These are phyloP conservation scores for Pheosia tremula DNA, from an alignment of 2,888 invertebrate genomes.

Conservation along the genomic window DNA sequence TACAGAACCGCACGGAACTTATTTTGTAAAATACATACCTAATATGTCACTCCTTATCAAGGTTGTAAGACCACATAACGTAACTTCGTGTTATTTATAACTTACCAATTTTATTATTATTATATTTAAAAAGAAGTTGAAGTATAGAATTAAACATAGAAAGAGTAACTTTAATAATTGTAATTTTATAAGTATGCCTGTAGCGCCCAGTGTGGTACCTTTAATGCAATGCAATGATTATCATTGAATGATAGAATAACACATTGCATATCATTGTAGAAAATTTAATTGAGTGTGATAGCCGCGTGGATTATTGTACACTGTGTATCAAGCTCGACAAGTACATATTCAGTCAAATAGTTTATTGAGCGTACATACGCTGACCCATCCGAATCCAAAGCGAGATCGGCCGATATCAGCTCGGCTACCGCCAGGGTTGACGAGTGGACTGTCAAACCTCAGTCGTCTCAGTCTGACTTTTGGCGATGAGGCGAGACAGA, in stretches of 20 bases:
- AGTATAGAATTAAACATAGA: constrained; percentile 65
- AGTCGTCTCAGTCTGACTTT: too few relatives aligned
- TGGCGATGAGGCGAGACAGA: too few relatives aligned
- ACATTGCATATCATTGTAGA: constrained; percentile 51
- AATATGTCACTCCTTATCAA: constrained; percentile 74
- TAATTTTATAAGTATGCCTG: constrained; percentile 64
- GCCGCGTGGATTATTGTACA: constrained; percentile 28
- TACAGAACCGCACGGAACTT: constrained; percentile 55
- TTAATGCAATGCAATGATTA: constrained; percentile 38
- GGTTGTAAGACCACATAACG: constrained; percentile 80
- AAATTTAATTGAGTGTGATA: constrained; percentile 41
- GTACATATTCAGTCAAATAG: constrained; percentile 41
- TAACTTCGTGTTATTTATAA: constrained; percentile 78
- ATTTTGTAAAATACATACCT: constrained; percentile 55
- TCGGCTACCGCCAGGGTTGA: too few relatives aligned
- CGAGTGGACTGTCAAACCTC: too few relatives aligned
- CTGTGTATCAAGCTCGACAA: constrained; percentile 45
- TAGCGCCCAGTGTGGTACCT: constrained; percentile 51
- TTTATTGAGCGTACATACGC: too few relatives aligned
- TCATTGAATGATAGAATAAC: constrained; percentile 36
- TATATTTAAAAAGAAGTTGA: constrained; percentile 69
- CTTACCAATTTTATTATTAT: constrained; percentile 70
- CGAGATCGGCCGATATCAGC: too few relatives aligned
- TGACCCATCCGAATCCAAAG: too few relatives aligned
- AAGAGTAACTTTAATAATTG: constrained; percentile 63